Base-by-base conservation (phyloP, 1,140 invertebrate genomes). In the Plodia interpunctella region DNA sequence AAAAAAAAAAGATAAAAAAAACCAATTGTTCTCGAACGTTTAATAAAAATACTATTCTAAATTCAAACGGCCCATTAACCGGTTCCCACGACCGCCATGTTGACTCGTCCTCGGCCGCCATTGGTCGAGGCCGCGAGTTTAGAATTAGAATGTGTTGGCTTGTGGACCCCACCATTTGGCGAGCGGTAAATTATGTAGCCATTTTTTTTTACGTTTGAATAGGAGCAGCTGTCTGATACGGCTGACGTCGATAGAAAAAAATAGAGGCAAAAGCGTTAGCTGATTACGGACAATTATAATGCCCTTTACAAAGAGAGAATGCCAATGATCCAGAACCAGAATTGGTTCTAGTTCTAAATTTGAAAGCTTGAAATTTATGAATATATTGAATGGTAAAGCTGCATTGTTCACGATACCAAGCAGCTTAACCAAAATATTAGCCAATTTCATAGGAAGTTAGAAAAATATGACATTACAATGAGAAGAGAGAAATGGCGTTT, bases 31-130 rank as follows among this genome's bases (percentile, higher is more conserved):
- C 76, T 78, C 68, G 68, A 78, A 82, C 74, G 71, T 72, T 78
- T 84, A 86, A 84, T 83, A 86, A 87, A 88, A 88, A 87, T 85
- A 82, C 81, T 80, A 87, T 88, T 88, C 83, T 88, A 87, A 88
- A 88, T 87, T 87, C 85, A 83, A 88, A 86, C 79, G 74, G 78
- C 73, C 83, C 83, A 87, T 87, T 85, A 87, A 84, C 82, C 78
- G 82, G 83, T 87, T 88, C 86, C 81, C 83, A 87, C 83, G 86
- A 73, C 80, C 81, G 86, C 86, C 86, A 87, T 87, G 76, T 85
- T 87, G 74, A 72, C 55, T 83, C 82, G 83, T 86, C 86, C 86
- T 84, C 81, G 83, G 68, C 78, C 70, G 80, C 78, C 72, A 88
- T 88, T 88, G 86, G 86, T 74, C 77, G 80, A 86, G 82, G 82